Conservation (phyloP, 35 echinoderm and acorn worm species). For the Amphiura filiformis region DNA sequence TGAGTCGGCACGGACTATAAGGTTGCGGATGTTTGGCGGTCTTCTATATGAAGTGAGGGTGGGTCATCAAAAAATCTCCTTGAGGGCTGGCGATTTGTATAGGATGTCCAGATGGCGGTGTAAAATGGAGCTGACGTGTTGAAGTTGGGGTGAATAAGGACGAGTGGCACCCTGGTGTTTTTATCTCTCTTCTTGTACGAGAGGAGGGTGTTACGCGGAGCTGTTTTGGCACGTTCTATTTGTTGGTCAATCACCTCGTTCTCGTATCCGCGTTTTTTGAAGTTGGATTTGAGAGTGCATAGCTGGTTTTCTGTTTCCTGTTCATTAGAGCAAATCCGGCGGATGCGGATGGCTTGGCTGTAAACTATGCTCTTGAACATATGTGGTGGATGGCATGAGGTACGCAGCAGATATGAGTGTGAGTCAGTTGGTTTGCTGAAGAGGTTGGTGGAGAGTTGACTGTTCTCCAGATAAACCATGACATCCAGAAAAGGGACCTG, state of each 20-base stretch:
- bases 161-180: background rate
- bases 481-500: conserved; percentile 23
- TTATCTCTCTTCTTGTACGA: background rate
- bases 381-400: conserved; percentile 31
- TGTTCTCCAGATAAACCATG: background rate
- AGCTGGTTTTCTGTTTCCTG: background rate
- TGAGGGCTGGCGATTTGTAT: background rate
- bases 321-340: conserved; percentile 20
- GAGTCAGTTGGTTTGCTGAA: conserved; percentile 22
- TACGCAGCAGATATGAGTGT: conserved; percentile 27
- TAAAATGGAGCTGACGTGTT: background rate
- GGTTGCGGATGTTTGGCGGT: background rate
- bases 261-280: background rate
- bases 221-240: background rate
- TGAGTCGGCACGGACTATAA: background rate
- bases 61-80: background rate
- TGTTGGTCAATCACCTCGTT: background rate
- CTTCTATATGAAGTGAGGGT: background rate
- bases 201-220: background rate
- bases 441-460: conserved; percentile 9
- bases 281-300: background rate
- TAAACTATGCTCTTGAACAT: conserved; percentile 22
- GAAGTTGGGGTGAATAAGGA: background rate
- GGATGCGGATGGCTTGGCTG: background rate
- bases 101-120: background rate